Evolutionary conservation across 2,888 invertebrate genomes (phyloP).

Genomic region (Eilema griseolum): DNA sequence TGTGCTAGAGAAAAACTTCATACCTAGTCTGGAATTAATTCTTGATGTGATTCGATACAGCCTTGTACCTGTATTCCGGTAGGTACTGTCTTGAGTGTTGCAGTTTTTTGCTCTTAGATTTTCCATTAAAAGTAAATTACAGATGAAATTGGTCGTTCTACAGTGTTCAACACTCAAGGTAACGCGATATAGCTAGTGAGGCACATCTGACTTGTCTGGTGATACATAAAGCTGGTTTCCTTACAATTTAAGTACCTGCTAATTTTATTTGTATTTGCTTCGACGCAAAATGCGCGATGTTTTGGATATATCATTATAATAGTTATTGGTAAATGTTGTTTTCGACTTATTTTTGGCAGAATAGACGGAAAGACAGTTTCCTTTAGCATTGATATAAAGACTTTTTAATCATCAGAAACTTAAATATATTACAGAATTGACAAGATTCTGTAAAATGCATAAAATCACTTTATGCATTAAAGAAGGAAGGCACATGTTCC

Average conservation of each 20-base stretch:
- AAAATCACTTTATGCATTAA: too few species aligned
- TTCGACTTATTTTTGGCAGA: not conserved
- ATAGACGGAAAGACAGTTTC: not conserved
- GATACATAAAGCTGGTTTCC: not conserved
- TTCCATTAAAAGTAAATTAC: slow-evolving; percentile 71
- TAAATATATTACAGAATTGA: not conserved
- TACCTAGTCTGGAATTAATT: slow-evolving; percentile 34
- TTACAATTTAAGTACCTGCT: not conserved
- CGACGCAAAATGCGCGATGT: not conserved
- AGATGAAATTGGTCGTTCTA: slow-evolving; percentile 67
- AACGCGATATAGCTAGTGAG: slow-evolving; percentile 50
- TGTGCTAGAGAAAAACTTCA: slow-evolving; percentile 37
- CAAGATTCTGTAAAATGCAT: not conserved
- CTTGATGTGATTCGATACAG: slow-evolving; percentile 55
- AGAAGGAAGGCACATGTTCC: too few species aligned
- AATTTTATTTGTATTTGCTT: slow-evolving; percentile 3
- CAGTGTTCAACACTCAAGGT: slow-evolving; percentile 57
- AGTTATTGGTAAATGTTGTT: not conserved
- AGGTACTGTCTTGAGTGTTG: slow-evolving; percentile 44
- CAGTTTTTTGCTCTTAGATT: slow-evolving; percentile 61
- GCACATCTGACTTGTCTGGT: not conserved
- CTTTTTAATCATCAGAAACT: not conserved
- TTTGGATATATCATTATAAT: not conserved
- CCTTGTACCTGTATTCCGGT: slow-evolving; percentile 54
- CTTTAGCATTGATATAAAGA: not conserved